Conservation (phyloP, 2,113 vertebrate genomes). For the Murina feae region DNA sequence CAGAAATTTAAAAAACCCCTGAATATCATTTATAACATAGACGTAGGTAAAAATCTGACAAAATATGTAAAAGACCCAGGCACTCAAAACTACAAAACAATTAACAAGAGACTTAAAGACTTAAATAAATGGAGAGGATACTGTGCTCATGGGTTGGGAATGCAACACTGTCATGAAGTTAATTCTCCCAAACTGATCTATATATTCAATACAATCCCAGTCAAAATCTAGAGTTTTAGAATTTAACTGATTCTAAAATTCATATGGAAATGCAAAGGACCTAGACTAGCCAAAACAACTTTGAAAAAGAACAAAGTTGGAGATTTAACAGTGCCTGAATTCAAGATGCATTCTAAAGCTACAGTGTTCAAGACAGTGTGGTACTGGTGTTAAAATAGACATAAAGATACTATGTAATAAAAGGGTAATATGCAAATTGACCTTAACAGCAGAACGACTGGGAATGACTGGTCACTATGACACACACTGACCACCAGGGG, state of each 20-base stretch:
- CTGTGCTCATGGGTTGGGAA: background rate
- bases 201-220: background rate
- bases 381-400: background rate
- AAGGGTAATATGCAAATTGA: no score
- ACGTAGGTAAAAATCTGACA: background rate
- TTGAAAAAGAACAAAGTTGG: background rate
- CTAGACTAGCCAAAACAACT: background rate
- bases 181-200: background rate
- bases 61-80: background rate
- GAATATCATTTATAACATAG: background rate
- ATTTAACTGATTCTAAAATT: constrained; percentile 15
- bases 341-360: background rate
- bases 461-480: no score
- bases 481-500: no score
- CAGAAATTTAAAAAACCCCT: background rate
- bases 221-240: background rate
- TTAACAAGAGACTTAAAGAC: background rate
- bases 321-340: background rate
- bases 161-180: background rate
- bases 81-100: background rate
- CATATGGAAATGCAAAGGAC: background rate
- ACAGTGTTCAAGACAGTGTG: background rate
- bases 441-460: no score
- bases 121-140: background rate
- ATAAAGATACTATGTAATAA: no score